Conservation (phyloP, 1,140 invertebrate genomes). For the Episyrphus balteatus region DNA sequence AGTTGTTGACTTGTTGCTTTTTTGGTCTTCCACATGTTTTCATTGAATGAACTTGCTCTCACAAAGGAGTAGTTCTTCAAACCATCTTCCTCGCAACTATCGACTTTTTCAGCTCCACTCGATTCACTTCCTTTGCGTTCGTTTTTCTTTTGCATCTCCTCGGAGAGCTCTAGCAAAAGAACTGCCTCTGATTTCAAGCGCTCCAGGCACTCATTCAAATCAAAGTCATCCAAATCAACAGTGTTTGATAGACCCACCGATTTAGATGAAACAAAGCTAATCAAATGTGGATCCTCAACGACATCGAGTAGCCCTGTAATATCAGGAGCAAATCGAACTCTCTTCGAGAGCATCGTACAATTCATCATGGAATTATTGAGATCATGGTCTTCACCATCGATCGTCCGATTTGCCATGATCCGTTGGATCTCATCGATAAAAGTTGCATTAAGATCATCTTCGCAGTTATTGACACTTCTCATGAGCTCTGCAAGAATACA, state of each 20-base stretch:
- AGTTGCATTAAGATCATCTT: conserved; percentile 65
- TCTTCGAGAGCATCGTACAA: conserved; percentile 14
- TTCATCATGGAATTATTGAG: conserved; percentile 17
- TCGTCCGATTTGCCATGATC: conserved; percentile 20
- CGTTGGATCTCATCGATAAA: conserved; percentile 50
- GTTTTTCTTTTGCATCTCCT: conserved; percentile 24
- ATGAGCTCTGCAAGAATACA: conserved; percentile 50
- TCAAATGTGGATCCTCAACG: conserved; percentile 31
- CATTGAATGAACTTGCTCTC: conserved; percentile 25
- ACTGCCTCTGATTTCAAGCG: conserved; percentile 54
- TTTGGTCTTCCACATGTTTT: conserved; percentile 19
- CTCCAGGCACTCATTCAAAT: conserved; percentile 52
- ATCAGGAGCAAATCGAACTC: conserved; percentile 51
- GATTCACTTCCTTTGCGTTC: conserved; percentile 2
- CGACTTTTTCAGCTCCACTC: conserved; percentile 20
- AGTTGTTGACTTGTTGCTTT: conserved; percentile 13
- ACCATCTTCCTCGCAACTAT: conserved; percentile 26
- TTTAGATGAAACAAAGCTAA: conserved; percentile 30
- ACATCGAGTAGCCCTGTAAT: conserved; percentile 46
- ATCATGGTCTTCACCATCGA: conserved; percentile 19
- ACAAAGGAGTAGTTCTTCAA: conserved; percentile 21
- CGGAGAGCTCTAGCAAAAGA: conserved; percentile 50
- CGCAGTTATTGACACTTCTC: conserved; percentile 58
- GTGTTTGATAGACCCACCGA: conserved; percentile 8
- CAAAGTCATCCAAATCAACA: conserved; percentile 36